Conservation (phyloP, 2,113 vertebrate species). For the Hippocampus barbouri region DNA sequence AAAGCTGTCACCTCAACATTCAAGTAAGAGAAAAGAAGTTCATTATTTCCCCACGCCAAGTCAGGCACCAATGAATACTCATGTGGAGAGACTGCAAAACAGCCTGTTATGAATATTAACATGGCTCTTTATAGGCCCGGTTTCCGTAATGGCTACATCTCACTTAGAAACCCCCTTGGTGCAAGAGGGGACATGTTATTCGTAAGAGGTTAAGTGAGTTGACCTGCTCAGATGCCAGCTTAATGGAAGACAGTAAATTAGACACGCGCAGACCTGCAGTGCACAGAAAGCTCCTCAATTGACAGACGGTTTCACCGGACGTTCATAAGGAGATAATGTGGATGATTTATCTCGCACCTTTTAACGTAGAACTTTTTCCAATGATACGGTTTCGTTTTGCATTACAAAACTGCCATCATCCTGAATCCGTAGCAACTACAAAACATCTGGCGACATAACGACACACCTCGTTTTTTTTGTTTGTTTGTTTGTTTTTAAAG, state of each 20-base stretch:
- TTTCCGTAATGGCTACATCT: conserved; percentile 47
- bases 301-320: conserved; percentile 7
- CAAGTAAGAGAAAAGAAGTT: conserved; percentile 20
- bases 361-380: not conserved
- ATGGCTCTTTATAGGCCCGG: conserved; percentile 35
- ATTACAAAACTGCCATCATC: not conserved
- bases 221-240: conserved; percentile 59
- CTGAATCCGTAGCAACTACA: not conserved
- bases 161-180: conserved; percentile 48
- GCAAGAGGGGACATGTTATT: conserved; percentile 59
- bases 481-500: not conserved
- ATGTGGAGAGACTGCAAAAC: conserved; percentile 14
- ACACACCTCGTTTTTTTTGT: not conserved
- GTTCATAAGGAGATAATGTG: not conserved
- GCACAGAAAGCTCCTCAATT: conserved; percentile 32
- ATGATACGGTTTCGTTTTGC: not conserved
- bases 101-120: conserved; percentile 58
- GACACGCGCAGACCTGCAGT: conserved; percentile 21
- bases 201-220: conserved; percentile 63
- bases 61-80: conserved; percentile 20
- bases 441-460: not conserved
- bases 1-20: conserved; percentile 31
- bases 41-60: conserved; percentile 31
- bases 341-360: no score
- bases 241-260: conserved; percentile 61